Base-by-base conservation (phyloP, 2,113 vertebrate genomes). In the Psilopogon haemacephalus region DNA sequence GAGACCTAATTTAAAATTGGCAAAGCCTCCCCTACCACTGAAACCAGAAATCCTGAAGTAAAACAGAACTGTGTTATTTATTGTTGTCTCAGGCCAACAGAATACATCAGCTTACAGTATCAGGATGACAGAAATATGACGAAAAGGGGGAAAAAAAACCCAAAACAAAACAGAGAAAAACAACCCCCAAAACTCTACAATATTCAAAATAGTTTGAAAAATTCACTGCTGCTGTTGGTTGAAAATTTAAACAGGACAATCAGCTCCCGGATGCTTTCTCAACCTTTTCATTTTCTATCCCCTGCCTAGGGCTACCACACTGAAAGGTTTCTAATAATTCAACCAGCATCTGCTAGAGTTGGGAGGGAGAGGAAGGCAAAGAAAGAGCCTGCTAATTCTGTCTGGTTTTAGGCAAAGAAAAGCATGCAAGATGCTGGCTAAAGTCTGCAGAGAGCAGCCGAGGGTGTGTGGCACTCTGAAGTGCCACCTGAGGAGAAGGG, bases 1-100 rank as follows among this genome's bases (percentile, higher is more conserved):
- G 74, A 92, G 93, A 95, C 54, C 75, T 93, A 97, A 96, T 96
- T 97, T 94, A 91, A 95, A 95, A 92, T 74, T 87, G 85, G 93
- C 90, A 79, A 92, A 90, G 78, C 55, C 91, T 86, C 89, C 55
- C n/a, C 59, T 69, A 68, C 42, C n/a, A 38, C 60, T 79, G 71
- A 77, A 94, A 95, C 65, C 33, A 89, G 81, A 93, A 96, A 94
- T 92, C 62, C 87, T 88, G 95, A 91, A 83, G 89, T 71, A 94
- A 91, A 95, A 88, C 33, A 24, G 48, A 86, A 78, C 69, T 68
- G 56, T 84, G 87, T 90, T 91, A 95, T 94, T 96, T 93, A 91
- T 86, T 84, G 76, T 94, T 95, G 83, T 78, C 62, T 94, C 65
- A n/a, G 54, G 71, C 72, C 72, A 86, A 89, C 77, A 90, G 88